Evolutionary conservation across 2,797 vertebrate species (phyloP).

Genomic region (Micromesistius poutassou): DNA sequence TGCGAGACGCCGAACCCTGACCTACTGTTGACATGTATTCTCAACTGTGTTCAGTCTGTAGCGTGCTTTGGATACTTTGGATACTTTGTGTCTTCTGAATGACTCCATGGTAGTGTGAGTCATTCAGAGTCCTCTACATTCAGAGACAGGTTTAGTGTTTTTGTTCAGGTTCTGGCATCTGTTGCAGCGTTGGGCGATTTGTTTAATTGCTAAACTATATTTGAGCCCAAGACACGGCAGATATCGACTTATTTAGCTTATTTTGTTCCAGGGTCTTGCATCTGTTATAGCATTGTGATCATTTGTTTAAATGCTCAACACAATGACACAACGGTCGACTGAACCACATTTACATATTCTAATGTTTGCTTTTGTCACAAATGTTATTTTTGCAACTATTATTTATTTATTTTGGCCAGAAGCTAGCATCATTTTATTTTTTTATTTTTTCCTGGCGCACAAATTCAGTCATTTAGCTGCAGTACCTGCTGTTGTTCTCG

Average conservation of each 20-base stretch:
- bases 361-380: not conserved
- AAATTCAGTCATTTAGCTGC: not conserved
- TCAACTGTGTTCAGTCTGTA: not conserved
- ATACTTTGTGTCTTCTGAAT: too few species aligned
- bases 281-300: not conserved
- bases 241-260: not conserved
- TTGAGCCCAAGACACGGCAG: too few species aligned
- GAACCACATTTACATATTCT: not conserved
- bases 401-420: not conserved
- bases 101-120: too few species aligned
- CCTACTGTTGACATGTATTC: not conserved
- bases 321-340: not conserved
- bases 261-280: constrained; percentile 1
- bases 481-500: not conserved
- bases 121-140: too few species aligned
- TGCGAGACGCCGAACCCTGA: too few species aligned
- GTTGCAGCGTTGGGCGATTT: too few species aligned
- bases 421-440: not conserved
- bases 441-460: not conserved
- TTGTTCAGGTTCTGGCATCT: too few species aligned
- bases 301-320: not conserved
- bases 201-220: too few species aligned
- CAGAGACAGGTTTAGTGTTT: not conserved
- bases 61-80: not conserved
- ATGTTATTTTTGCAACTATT: not conserved